Percentiles rank a stretch among this genome's conserved stretches.
Evolutionary conservation across 2,113 vertebrate genomes (phyloP).

Genomic region (Salvator merianae): DNA sequence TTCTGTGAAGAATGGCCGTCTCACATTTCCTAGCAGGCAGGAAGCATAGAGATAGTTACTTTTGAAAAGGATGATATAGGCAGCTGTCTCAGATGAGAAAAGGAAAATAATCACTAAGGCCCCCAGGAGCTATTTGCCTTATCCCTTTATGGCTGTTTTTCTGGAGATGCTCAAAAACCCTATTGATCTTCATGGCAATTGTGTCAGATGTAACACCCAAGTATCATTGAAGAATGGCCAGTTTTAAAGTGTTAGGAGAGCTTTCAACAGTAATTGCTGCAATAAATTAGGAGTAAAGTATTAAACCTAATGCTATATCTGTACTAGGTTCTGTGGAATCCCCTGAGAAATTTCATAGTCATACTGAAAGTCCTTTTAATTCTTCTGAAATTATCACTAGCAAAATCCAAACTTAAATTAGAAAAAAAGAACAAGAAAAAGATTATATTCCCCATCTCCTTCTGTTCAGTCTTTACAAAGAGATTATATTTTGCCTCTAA

Average conservation of each 20-base stretch:
- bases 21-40: neutral
- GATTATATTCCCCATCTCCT: neutral
- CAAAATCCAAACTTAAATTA: neutral
- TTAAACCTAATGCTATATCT: neutral
- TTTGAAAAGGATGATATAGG: neutral
- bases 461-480: neutral
- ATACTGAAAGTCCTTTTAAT: neutral
- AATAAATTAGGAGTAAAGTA: neutral
- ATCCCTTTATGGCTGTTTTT: neutral
- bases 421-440: no score
- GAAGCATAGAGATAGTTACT: neutral
- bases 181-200: neutral
- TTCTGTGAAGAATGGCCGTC: neutral
- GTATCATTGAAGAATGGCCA: neutral
- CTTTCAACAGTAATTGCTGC: neutral
- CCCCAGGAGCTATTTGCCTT: neutral
- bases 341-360: neutral
- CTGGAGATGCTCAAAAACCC: neutral
- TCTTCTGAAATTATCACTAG: neutral
- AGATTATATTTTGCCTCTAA: neutral
- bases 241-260: neutral
- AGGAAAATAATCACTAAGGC: neutral
- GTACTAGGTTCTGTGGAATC: neutral
- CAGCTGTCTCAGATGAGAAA: neutral
- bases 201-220: neutral